Evolutionary conservation across 2,888 invertebrate genomes (phyloP), one percentile per base, ranked within the genome.

Genomic region (Parnassius orleans): DNA sequence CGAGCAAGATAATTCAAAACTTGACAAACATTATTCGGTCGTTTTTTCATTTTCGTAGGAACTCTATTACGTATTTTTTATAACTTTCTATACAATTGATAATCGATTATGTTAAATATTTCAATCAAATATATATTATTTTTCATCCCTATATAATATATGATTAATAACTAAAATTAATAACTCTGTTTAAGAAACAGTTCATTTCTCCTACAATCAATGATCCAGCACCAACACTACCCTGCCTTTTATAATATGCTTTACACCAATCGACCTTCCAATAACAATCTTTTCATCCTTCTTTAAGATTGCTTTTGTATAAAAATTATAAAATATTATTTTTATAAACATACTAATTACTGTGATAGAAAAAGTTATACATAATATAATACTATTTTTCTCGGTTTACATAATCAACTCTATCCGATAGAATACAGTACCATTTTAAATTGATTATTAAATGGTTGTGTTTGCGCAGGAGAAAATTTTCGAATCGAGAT

Each of bases 141-240:
- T 33, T 33, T 33, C 7, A 33, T 7, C 7, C 33, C 33, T 33
- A 33, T 33, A 7, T 33, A 33, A 7, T 33, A 33, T 33, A 33
- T 7, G 33, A 33, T 7, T 7, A 33, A 33, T 19, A 19, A 19
- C 1, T 19, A 19, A 33, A 33, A 33, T 33, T 33, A 33, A 33
- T 33, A 33, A 33, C 33, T 33, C 7, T 33, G 15, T 42, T 24
- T n/a, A 42, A 42, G 12, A 62, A 57, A 52, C 54, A 57, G n/a
- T 61, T 47, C 10, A 54, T 58, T 33, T 46, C 19, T 60, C 50
- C 64, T 56, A 65, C 53, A 65, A 47, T 41, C 53, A 63, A 47
- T 52, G 67, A 57, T 57, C 78, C 80, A 85, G 84, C 86, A 86
- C 84, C 85, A 72, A 72, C 73, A 71, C 72, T 78, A 86, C 84